Evolutionary conservation across 1,140 invertebrate genomes (phyloP), one percentile per base, ranked within the genome.

Genomic region (Meloidogyne floridensis): DNA sequence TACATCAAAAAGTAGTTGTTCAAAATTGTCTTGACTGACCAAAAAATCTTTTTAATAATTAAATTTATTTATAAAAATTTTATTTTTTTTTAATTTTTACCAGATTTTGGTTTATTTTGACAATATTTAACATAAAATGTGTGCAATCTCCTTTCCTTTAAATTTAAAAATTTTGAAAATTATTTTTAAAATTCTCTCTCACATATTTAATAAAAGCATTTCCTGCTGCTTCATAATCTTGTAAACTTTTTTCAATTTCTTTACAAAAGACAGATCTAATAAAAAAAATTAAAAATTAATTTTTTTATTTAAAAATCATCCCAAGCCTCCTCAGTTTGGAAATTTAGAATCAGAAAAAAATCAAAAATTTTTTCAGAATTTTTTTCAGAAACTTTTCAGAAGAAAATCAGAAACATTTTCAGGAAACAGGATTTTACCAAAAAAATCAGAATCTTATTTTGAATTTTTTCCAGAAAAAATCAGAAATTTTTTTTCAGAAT

Each of bases 51-150:
- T 15, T n/a, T 6, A n/a, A n/a, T n/a, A 65, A 6, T n/a, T n/a
- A n/a, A n/a, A 13, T 0, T n/a, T n/a, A 65, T 47, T 47, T 47
- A 0, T 65, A n/a, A 65, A 13, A n/a, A n/a, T n/a, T n/a, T n/a
- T n/a, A n/a, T n/a, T 15, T 0, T 42, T 10, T 72, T 47, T 32
- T 96, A 65, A 65, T n/a, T 20, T 20, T 20, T n/a, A 65, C 59
- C 59, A n/a, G 59, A 98, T 87, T 97, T 95, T 32, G 96, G 96
- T 91, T 99, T 99, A 90, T 99, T 99, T 91, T 98, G 96, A 92
- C 97, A 99, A 92, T 98, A 99, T 74, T 96, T 94, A 82, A 98
- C 95, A 91, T 93, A 93, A 70, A 87, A 83, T 93, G 98, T 96
- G 87, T 95, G 94, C 80, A 99, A 92, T 88, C 96, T 95, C 84